Evolutionary conservation across 35 echinoderm and acorn worm species (phyloP), one percentile per base, ranked within the genome.

Genomic region (Lytechinus pictus): DNA sequence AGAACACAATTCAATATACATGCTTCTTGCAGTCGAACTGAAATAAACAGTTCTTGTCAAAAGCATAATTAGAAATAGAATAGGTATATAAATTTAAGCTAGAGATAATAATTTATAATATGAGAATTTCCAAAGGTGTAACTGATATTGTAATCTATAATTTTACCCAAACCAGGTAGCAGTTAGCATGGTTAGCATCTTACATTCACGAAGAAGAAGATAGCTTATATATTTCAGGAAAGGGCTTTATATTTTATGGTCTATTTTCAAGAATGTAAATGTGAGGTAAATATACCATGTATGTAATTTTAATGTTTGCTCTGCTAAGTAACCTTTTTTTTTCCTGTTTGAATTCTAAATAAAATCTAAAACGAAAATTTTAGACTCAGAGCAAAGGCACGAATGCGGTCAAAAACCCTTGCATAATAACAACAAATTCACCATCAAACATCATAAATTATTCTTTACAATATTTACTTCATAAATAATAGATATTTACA

Each of bases 401-500:
- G 66, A 24, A 79, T 79, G 66, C 66, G 66, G 66, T 79, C 66
- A 79, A 71, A 79, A 58, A 9, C 66, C 66, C 66, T 79, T 79
- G 66, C 66, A 79, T 79, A 79, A 79, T 79, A 79, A 19, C 12
- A n/a, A 79, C n/a, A 2, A 79, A 24, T 79, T 79, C 66, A 79
- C 21, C 19, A 79, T 79, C 16, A n/a, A 79, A 79, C 66, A 79
- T 79, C 66, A 79, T 79, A 79, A n/a, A n/a, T 79, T 27, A 19
- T n/a, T 79, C 19, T 79, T 79, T 79, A 79, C 66, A 79, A 14
- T 79, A 71, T 89, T 89, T 90, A 52, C 2, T 90, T 90, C 88
- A 90, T 90, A 90, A 90, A 90, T 90, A 90, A 90, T 90, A 90
- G n/a, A 90, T 90, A 90, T 90, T 44, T 90, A 90, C 88, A 79